A percentile compares a stretch with the other conserved stretches of the same genome.
phyloP scores from a whole-genome alignment of 2,888 invertebrate genomes.

The Cepaea hortensis region DNA sequence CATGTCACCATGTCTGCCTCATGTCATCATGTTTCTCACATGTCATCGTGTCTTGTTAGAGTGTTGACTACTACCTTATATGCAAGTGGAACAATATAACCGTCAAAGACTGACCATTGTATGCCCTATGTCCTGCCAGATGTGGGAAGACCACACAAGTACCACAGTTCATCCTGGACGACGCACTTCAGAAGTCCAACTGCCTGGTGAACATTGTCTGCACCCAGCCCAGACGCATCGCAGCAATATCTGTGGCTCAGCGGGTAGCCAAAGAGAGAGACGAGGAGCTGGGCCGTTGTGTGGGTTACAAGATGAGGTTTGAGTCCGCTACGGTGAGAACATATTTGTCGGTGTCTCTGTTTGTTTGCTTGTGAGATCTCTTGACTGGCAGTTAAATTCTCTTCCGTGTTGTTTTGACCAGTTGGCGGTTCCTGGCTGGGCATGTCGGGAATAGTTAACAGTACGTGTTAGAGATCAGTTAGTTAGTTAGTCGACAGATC shows the following conservation, averaged over 20 bases:
- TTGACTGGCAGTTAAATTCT: no score
- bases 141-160: constrained; percentile 80
- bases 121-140: constrained; percentile 53
- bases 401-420: no score
- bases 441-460: no score
- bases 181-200: constrained; percentile 80
- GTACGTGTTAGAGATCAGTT: no score
- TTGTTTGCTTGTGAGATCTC: neutral
- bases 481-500: no score
- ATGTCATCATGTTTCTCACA: no score
- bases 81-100: no score
- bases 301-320: constrained; percentile 86
- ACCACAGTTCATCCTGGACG: constrained; percentile 90
- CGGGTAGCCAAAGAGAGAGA: constrained; percentile 90
- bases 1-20: no score
- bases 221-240: constrained; percentile 89
- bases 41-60: no score
- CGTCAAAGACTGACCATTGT: neutral
- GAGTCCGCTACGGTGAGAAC: constrained; percentile 78
- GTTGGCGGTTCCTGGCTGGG: no score
- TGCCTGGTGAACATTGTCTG: constrained; percentile 69
- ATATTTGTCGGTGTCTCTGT: no score
- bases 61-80: no score
- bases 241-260: constrained; percentile 90
- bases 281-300: constrained; percentile 80